Base-by-base conservation (phyloP, 2,113 vertebrate genomes). In the Propithecus coquereli region DNA sequence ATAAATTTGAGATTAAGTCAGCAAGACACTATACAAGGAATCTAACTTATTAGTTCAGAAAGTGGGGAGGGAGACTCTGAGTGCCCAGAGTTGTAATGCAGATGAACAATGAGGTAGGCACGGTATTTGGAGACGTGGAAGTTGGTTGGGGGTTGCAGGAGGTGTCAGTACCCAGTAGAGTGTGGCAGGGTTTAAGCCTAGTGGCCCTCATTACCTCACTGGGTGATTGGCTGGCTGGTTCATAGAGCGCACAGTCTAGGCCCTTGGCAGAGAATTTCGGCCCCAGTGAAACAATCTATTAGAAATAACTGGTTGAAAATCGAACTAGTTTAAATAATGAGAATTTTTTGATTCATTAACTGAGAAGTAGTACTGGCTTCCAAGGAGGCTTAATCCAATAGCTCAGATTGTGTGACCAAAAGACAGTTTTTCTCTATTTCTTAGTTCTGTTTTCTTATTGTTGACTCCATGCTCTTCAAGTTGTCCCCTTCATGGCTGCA, bases 261-360 rank as follows among this genome's bases (percentile, higher is more conserved):
- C 43, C 22, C 40, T 91, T 73, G 5, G 27, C 18, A 59, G 23
- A 43, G 54, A 76, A 47, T 54, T 86, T 85, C 0, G 1, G 43
- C 57, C 52, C 80, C 12, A 17, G 27, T 14, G 50, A 68, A 22
- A 66, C 8, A 76, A 37, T 66, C 43, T 76, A 18, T 50, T 45
- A 65, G 83, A 86, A 94, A 52, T 59, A 91, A 87, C 37, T 86
- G 89, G n/a, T 70, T 63, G 63, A 83, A 79, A 87, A 59, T 71
- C 83, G 74, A 57, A 37, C 45, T 17, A 30, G 17, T 71, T 81
- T 80, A 85, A 96, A 80, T 76, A 95, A 12, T 82, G 22, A 91
- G 50, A 70, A 40, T 40, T 12, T 12, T 63, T 43, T 74, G 65
- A 30, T 76, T 82, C 50, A 5, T 90, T 22, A 93, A 87, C 74